phyloP scores from a whole-genome alignment of 2,797 vertebrate species.

The Cirrhinus mrigala region DNA sequence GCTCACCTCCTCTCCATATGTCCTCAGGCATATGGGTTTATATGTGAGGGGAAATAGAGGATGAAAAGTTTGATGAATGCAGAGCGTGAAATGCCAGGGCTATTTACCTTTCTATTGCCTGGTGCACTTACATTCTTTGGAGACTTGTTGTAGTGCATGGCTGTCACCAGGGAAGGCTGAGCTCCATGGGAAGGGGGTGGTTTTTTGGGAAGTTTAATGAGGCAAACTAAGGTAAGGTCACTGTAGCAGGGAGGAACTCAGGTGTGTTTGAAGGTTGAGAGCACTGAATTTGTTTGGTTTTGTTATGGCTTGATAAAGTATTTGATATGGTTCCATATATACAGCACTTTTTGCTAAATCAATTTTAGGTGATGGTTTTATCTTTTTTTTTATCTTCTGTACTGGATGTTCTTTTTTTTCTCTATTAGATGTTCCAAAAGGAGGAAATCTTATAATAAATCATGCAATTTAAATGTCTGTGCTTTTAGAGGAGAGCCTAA shows the following conservation, averaged over 20 bases:
- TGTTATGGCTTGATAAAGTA: background rate
- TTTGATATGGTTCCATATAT: background rate
- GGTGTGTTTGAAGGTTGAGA: background rate
- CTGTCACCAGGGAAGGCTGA: constrained; percentile 44
- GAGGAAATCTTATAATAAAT: background rate
- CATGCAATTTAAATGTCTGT: background rate
- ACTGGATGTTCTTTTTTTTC: background rate
- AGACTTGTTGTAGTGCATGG: constrained; percentile 37
- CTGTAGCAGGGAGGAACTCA: background rate
- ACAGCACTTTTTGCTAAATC: background rate
- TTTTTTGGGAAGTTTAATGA: constrained; percentile 6
- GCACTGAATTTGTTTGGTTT: background rate
- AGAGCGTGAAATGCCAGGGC: constrained; percentile 65
- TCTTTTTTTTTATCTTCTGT: background rate
- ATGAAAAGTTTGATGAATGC: constrained; percentile 71
- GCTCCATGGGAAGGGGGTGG: background rate
- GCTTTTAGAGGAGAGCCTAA: background rate
- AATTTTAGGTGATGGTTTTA: background rate
- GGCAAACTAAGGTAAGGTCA: constrained; percentile 12
- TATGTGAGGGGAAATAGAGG: constrained; percentile 67
- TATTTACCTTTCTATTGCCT: constrained; percentile 63
- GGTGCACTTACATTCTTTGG: constrained; percentile 55
- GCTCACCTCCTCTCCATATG: constrained; percentile 65
- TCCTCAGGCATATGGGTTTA: constrained; percentile 65
- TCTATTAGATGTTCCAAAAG: background rate